Percentiles rank a stretch among this genome's conserved stretches.
Evolutionary conservation across 2,888 invertebrate genomes (phyloP).

Genomic region (Lycophotia porphyrea): DNA sequence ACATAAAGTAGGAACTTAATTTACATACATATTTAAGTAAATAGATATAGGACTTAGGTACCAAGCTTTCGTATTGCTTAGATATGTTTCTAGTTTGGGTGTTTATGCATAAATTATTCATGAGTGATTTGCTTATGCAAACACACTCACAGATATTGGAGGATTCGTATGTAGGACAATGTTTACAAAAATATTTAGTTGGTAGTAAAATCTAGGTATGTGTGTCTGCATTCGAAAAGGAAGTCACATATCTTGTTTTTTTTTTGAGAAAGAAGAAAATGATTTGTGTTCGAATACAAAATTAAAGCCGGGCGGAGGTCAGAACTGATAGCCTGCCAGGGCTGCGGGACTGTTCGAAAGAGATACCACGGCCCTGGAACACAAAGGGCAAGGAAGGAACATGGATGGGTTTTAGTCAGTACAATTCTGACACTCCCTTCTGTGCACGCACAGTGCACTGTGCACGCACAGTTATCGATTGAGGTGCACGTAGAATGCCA

Average conservation of each 20-base stretch:
- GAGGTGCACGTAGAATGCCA: conserved; percentile 33
- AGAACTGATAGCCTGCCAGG: too few relatives aligned
- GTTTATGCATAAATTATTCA: neutral
- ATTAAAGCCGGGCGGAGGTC: neutral
- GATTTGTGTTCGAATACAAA: neutral
- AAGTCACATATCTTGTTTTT: neutral
- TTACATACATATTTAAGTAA: neutral
- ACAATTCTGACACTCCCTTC: too few relatives aligned
- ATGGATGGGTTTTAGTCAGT: too few relatives aligned
- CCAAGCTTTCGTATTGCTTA: neutral
- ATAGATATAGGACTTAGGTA: neutral
- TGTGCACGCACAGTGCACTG: too few relatives aligned
- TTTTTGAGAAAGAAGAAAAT: neutral
- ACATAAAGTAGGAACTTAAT: neutral
- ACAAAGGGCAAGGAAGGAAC: too few relatives aligned
- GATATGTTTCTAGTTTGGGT: neutral
- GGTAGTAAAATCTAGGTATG: neutral
- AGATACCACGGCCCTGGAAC: too few relatives aligned
- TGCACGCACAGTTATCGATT: conserved; percentile 50
- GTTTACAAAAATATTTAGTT: conserved; percentile 5
- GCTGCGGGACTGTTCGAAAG: too few relatives aligned
- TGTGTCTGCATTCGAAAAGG: neutral
- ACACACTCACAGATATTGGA: neutral
- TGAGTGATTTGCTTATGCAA: conserved; percentile 1
- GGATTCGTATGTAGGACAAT: conserved; percentile 2